Base-by-base conservation (phyloP, 2,888 invertebrate species). In the Philaethria dido region DNA sequence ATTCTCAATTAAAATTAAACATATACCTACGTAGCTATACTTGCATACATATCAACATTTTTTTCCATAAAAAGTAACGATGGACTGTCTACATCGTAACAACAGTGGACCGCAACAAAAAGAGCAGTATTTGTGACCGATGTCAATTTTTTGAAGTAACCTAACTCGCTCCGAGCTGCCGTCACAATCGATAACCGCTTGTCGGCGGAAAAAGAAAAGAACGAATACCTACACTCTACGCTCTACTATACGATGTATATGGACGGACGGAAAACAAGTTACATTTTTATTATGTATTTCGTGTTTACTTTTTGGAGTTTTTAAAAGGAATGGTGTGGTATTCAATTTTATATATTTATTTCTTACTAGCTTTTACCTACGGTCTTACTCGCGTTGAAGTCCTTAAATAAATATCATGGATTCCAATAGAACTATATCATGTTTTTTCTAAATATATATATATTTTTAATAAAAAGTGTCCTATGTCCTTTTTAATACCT, bases 151-250 rank as follows among this genome's bases (percentile, higher is more conserved):
- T 62, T 61, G 47, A 54, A 55, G 39, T 25, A 57, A 36, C 57
- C 13, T 48, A 33, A 42, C n/a, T n/a, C n/a, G n/a, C n/a, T n/a
- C n/a, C n/a, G n/a, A n/a, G n/a, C 55, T 67, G 45, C 69, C 75
- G 77, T 78, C 80, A 75, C 64, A 71, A 69, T 76, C 81, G 78
- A 80, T 80, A 80, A 76, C 77, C 66, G 73, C 71, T 72, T 71
- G 77, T 69, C 76, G 69, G 64, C 39, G 20, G 36, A 36, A 54
- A 33, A 55, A 48, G 50, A 64, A 61, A 64, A 39, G 22, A 59
- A 50, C 20, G 50, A 50, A 11, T 50, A 50, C 16, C 29, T 29
- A 50, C 50, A 50, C 25, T 16, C 44, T 9, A 45, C 45, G 20
- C 29, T 29, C 25, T 29, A 50, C 25, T 16, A 16, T 9, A 45